Conservation (phyloP, 2,888 invertebrate genomes). For the Chirona hameri region DNA sequence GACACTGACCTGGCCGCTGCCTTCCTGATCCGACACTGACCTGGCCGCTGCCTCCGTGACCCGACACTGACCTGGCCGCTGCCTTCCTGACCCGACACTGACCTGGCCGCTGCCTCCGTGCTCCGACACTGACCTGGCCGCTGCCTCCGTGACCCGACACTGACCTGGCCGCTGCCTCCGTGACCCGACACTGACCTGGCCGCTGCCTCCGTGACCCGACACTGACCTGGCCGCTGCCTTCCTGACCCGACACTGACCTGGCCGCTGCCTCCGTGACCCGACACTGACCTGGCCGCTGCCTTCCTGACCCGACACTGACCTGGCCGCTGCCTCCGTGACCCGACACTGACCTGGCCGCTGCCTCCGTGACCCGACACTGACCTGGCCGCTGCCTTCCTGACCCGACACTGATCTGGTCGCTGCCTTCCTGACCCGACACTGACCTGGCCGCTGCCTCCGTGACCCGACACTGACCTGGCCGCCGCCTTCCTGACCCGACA, state of each 20-base stretch:
- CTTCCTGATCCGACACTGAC: conserved; percentile 52
- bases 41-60: conserved; percentile 91
- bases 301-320: conserved; percentile 54
- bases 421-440: conserved; percentile 76
- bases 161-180: conserved; percentile 90
- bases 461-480: conserved; percentile 67
- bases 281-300: conserved; percentile 83
- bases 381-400: no score
- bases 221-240: conserved; percentile 85
- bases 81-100: background rate
- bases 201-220: no score
- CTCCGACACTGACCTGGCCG: no score
- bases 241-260: conserved; percentile 50
- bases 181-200: no score
- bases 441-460: no score
- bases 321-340: no score
- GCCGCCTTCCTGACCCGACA: conserved; percentile 84
- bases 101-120: conserved; percentile 94
- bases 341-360: conserved; percentile 75
- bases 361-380: conserved; percentile 67
- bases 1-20: no score
- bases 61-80: no score
- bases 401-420: conserved; percentile 71
- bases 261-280: no score
- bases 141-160: background rate